These are phyloP conservation scores for Harpalus rufipes DNA, from an alignment of 2,888 invertebrate genomes.

Conservation along the genomic window DNA sequence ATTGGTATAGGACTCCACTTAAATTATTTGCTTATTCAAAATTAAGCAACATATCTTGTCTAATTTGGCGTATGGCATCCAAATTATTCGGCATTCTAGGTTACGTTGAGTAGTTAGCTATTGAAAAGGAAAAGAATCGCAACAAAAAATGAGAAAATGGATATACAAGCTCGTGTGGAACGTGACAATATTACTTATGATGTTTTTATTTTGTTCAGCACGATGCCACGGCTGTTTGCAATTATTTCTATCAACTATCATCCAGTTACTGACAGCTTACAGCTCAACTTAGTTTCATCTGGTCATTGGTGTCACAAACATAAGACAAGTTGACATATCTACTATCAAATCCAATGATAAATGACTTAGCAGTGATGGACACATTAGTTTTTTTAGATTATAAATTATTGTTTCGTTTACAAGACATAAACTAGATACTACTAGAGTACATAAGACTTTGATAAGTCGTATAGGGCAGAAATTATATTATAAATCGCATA, in stretches of 20 bases:
- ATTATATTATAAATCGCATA: too few relatives aligned
- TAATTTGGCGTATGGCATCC: not conserved
- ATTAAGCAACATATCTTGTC: not conserved
- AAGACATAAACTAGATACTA: not conserved
- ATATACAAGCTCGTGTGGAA: not conserved
- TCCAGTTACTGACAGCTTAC: not conserved
- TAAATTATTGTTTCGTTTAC: not conserved
- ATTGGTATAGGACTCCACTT: too few relatives aligned
- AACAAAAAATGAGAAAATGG: not conserved
- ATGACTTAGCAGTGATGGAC: not conserved
- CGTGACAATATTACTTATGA: not conserved
- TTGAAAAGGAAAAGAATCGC: not conserved
- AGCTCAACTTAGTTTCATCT: not conserved
- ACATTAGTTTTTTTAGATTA: not conserved
- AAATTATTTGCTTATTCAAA: too few relatives aligned
- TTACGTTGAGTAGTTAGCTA: not conserved
- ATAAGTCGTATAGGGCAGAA: too few relatives aligned
- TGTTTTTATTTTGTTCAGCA: not conserved
- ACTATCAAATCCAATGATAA: not conserved
- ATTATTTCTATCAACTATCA: not conserved
- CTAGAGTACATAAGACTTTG: too few relatives aligned
- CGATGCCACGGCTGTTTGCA: not conserved
- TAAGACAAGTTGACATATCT: not conserved
- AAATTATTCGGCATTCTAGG: not conserved
- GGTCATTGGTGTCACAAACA: not conserved